Evolutionary conservation across 2,113 vertebrate genomes (phyloP), one percentile per base, ranked within the genome.

Genomic region (Seriola dumerili): DNA sequence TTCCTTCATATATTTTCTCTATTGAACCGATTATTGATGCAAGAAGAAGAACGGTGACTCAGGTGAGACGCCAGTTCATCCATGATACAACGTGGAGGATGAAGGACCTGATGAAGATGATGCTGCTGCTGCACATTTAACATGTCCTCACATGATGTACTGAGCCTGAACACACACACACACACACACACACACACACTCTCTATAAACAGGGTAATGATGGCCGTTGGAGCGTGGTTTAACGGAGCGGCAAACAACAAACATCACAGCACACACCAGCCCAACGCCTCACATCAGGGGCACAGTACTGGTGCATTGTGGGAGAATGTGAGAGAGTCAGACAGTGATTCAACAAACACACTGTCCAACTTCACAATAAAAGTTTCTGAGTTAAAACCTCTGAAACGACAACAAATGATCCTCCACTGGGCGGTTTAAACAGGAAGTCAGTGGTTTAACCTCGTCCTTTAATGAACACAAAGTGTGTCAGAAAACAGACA

Each of bases 211-310:
- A 46, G 76, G 16, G 42, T 70, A 85, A 88, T 82, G 73, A 80
- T 76, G 11, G n/a, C 63, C 29, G 8, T 29, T 66, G 4, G 5
- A 10, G 38, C 9, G 32, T 2, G 17, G 64, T 80, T 83, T 91
- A 89, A 91, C 83, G 87, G 76, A 57, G 29, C 79, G n/a, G 50
- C 48, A 80, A 83, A 77, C 75, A 62, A 57, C 81, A 84, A 85
- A 83, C 70, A 83, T 71, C 54, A 59, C 36, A 36, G 8, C 32
- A 1, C 13, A n/a, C 44, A 8, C 12, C 40, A 3, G 59, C 61
- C 48, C 38, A 58, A 71, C 73, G 8, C 6, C 72, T 46, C 54
- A 44, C 76, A 50, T 61, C n/a, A 17, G 48, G 13, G 29, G 48
- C 65, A n/a, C 10, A 5, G 38, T 77, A 68, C 74, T 68, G 78